Evolutionary conservation across 1,140 invertebrate species (phyloP).

Genomic region (Eurosta solidaginis): DNA sequence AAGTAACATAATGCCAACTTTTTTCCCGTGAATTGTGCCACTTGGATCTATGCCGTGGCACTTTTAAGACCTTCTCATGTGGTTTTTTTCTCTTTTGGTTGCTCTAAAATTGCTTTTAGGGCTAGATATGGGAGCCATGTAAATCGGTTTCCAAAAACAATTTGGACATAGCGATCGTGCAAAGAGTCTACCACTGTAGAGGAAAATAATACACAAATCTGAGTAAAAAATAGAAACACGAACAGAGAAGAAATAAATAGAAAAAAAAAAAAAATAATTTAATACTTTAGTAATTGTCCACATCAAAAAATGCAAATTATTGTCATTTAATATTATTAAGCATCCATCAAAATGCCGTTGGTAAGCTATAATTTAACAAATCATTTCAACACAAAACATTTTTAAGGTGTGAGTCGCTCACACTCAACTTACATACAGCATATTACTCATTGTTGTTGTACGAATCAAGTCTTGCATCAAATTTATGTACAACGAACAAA

Average conservation of each 20-base stretch:
- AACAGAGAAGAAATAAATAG: neutral
- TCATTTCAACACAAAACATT: neutral
- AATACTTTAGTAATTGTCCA: neutral
- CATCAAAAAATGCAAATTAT: slow-evolving; percentile 14
- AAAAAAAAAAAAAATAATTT: neutral
- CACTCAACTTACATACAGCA: neutral
- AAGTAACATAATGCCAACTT: no score
- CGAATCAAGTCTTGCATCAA: neutral
- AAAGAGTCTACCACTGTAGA: no score
- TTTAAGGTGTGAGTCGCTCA: neutral
- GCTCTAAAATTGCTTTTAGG: no score
- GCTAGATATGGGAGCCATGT: no score
- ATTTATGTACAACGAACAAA: neutral
- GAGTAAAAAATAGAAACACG: no score
- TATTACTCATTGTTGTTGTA: neutral
- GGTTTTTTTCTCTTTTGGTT: no score
- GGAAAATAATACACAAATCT: no score
- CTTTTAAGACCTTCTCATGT: no score
- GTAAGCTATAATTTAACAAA: slow-evolving; percentile 27
- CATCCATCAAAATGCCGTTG: neutral
- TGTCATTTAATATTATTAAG: neutral
- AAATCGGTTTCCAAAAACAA: no score
- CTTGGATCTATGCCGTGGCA: no score
- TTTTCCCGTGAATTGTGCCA: no score
- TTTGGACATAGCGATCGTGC: no score